Conservation (phyloP, 1,140 invertebrate species). For the Phthorimaea operculella region DNA sequence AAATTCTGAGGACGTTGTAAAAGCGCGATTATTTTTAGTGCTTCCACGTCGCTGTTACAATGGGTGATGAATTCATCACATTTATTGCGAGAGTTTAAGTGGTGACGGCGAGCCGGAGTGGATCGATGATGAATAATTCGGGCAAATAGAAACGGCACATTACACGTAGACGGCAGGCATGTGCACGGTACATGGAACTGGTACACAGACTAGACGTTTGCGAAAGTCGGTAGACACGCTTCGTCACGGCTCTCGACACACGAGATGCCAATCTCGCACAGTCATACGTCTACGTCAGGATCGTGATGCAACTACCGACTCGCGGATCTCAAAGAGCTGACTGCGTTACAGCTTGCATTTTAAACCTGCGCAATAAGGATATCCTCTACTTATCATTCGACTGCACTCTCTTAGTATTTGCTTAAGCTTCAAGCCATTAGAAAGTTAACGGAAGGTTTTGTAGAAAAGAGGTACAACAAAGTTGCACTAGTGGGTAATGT, state of each 20-base stretch:
- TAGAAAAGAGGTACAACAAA: background rate
- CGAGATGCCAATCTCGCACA: constrained; percentile 43
- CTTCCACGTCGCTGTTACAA: background rate
- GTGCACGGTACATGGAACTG: background rate
- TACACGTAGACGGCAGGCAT: constrained; percentile 2
- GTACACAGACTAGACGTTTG: constrained; percentile 27
- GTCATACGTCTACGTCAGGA: constrained; percentile 43
- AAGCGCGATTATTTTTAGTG: constrained; percentile 11
- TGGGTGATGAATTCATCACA: constrained; percentile 1
- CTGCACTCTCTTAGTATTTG: no score
- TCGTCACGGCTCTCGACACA: constrained; percentile 38
- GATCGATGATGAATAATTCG: constrained; percentile 16
- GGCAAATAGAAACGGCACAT: constrained; percentile 21
- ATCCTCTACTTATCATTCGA: no score
- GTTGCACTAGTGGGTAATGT: constrained; percentile 2
- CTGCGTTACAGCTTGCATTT: background rate
- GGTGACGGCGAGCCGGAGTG: background rate
- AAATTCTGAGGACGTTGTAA: background rate
- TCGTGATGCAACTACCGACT: constrained; percentile 31
- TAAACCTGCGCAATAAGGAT: background rate
- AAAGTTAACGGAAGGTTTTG: background rate
- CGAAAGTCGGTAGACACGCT: constrained; percentile 42
- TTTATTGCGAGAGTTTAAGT: background rate
- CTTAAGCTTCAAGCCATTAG: background rate
- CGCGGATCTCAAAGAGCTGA: background rate